phyloP scores from a whole-genome alignment of 2,113 vertebrate genomes.

The Odontophorus gujanensis region DNA sequence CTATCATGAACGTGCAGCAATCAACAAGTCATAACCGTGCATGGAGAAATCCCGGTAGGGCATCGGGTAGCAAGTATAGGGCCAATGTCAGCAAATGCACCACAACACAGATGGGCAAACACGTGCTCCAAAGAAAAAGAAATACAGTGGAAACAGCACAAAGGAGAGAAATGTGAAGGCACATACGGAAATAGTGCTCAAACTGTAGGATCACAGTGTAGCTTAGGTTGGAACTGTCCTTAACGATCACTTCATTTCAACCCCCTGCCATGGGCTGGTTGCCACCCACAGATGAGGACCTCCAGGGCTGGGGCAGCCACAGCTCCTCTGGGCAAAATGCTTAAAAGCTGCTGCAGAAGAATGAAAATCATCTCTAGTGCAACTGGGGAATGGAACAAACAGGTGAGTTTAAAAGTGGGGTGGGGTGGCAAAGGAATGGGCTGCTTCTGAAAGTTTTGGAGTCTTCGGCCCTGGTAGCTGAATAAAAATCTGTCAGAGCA shows the following conservation, averaged over 20 bases:
- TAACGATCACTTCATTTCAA: too few species aligned
- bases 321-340: too few species aligned
- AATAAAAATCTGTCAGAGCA: not conserved
- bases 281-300: too few species aligned
- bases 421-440: not conserved
- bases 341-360: not conserved
- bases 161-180: not conserved
- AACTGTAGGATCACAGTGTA: not conserved
- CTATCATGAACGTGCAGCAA: accelerated
- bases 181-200: not conserved
- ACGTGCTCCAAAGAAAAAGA: accelerated
- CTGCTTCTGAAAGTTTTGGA: not conserved
- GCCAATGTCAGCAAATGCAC: not conserved
- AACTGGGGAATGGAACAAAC: not conserved
- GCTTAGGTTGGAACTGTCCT: too few species aligned
- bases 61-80: not conserved
- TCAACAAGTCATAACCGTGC: accelerated
- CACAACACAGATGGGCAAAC: not conserved
- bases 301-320: too few species aligned
- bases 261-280: too few species aligned
- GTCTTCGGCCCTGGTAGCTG: not conserved
- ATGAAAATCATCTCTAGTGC: not conserved
- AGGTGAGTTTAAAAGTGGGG: not conserved
- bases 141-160: not conserved
- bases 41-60: not conserved